Conservation (phyloP, 2,797 vertebrate genomes). For the Pangasius djambal region DNA sequence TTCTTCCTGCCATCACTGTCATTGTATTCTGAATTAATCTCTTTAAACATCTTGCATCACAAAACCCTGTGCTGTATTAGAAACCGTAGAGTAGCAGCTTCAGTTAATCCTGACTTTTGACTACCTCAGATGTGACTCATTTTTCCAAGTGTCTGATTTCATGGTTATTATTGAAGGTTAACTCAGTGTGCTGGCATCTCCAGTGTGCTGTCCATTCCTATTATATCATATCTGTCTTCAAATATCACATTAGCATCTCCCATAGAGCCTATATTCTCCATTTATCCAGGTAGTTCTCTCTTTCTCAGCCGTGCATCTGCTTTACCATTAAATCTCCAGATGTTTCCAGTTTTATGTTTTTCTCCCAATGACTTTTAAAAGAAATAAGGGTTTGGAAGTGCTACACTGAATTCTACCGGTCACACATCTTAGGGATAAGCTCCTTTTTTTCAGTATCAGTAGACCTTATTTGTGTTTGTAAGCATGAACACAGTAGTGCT, state of each 20-base stretch:
- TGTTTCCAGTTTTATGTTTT: slow-evolving; percentile 29
- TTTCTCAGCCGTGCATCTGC: slow-evolving; percentile 1
- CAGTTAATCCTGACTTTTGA: slow-evolving; percentile 14
- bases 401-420: neutral
- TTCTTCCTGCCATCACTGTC: neutral
- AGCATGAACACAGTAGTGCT: neutral
- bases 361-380: slow-evolving; percentile 8
- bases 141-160: slow-evolving; percentile 21
- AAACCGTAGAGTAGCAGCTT: slow-evolving; percentile 1
- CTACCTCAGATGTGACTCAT: slow-evolving; percentile 9
- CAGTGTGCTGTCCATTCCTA: slow-evolving; percentile 66
- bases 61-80: neutral
- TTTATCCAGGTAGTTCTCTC: slow-evolving; percentile 16
- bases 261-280: slow-evolving; percentile 39
- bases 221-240: slow-evolving; percentile 68
- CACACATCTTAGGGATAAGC: neutral
- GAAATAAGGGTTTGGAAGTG: neutral
- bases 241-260: slow-evolving; percentile 78
- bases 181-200: slow-evolving; percentile 39
- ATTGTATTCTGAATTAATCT: neutral
- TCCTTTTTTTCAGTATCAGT: neutral
- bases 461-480: neutral
- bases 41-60: neutral
- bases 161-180: slow-evolving; percentile 54
- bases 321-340: slow-evolving; percentile 39